Conservation (phyloP, 2,113 vertebrate genomes). For the Marmota flaviventris region DNA sequence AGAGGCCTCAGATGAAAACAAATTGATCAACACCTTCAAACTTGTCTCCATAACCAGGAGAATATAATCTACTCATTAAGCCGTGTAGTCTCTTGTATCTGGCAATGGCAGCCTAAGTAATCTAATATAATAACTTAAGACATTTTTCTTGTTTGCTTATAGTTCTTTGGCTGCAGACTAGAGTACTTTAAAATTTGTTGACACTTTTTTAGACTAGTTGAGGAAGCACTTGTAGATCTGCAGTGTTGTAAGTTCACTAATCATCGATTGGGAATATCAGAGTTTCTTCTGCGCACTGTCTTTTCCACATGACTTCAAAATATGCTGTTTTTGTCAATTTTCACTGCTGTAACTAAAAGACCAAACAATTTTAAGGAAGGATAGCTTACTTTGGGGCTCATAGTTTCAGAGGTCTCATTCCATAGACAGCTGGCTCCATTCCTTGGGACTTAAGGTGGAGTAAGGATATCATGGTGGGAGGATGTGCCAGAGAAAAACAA, state of each 20-base stretch:
- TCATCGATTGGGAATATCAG: neutral
- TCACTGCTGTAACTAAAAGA: too few relatives aligned
- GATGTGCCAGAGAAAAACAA: too few relatives aligned
- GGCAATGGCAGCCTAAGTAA: neutral
- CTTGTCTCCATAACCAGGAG: neutral
- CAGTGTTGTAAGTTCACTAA: neutral
- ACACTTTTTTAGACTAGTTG: neutral
- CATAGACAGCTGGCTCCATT: too few relatives aligned
- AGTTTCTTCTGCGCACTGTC: neutral
- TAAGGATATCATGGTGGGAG: too few relatives aligned
- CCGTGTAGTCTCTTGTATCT: neutral
- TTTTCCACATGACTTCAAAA: slow-evolving; percentile 14
- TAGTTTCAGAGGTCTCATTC: too few relatives aligned
- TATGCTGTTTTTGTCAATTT: neutral
- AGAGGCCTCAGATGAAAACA: neutral
- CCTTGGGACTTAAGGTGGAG: too few relatives aligned
- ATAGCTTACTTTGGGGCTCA: too few relatives aligned
- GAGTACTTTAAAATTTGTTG: neutral
- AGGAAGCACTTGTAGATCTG: neutral
- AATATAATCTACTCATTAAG: neutral
- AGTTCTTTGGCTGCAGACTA: neutral
- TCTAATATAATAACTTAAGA: neutral
- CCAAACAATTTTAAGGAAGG: too few relatives aligned
- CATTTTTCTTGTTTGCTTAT: neutral
- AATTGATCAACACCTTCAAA: neutral